Conservation (phyloP, 2,888 invertebrate species). For the Sabatieria punctata region DNA sequence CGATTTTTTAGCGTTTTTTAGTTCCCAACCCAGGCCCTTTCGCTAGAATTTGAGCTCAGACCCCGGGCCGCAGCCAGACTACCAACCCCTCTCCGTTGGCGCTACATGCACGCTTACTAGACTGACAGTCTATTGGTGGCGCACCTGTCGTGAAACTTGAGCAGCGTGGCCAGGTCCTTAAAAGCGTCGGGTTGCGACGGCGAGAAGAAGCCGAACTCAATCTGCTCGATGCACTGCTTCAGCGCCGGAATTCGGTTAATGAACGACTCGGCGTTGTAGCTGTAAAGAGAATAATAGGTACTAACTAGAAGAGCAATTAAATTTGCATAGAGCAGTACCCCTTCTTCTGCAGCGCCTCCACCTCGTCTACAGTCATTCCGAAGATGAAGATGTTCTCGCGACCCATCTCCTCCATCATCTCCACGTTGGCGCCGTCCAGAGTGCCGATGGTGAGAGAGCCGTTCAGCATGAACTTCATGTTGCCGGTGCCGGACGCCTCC, state of each 20-base stretch:
- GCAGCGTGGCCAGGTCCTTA: constrained; percentile 67
- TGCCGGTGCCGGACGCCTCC: constrained; percentile 98
- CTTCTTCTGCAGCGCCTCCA: constrained; percentile 45
- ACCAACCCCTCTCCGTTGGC: no score
- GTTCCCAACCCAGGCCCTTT: no score
- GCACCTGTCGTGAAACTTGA: constrained; percentile 70
- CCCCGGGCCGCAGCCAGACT: no score
- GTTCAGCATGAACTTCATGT: constrained; percentile 99
- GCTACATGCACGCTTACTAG: no score
- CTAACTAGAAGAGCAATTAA: neutral
- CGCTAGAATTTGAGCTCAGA: no score
- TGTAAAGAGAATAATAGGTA: constrained; percentile 27
- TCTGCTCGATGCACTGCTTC: constrained; percentile 85
- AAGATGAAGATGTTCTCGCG: constrained; percentile 92
- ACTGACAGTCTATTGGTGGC: neutral
- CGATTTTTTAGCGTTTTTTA: no score
- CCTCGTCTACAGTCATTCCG: constrained; percentile 67
- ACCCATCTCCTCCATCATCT: constrained; percentile 96
- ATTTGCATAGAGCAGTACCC: no score
- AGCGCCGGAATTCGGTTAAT: constrained; percentile 77
- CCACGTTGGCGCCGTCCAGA: constrained; percentile 96
- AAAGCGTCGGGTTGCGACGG: constrained; percentile 77
- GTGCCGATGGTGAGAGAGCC: constrained; percentile 97
- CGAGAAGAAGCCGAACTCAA: constrained; percentile 81
- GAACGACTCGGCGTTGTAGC: constrained; percentile 83